Base-by-base conservation (phyloP, 2,113 vertebrate species). In the Cynocephalus volans region DNA sequence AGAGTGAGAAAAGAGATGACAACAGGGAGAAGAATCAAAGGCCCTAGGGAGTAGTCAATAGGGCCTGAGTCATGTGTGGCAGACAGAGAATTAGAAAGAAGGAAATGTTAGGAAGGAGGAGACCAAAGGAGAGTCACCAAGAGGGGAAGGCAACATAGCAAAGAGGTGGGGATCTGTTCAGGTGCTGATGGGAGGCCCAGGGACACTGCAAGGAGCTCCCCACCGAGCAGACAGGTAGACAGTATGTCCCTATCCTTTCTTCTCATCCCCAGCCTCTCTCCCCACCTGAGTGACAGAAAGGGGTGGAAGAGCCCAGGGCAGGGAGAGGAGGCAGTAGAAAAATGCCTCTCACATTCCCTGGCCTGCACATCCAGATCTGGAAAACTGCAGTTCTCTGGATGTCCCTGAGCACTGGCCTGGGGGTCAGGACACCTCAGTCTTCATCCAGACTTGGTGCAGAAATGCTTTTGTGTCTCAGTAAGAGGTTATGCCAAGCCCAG, bases 101-200 rank as follows among this genome's bases (percentile, higher is more conserved):
- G 76, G 23, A 81, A 45, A 23, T 3, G 4, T 82, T 23, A 81
- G 33, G 52, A 62, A 2, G 2, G 45, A 50, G 77, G 50, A 8
- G 45, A 18, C 9, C 41, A 3, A 3, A 88, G 52, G 41, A n/a
- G 28, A 77, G n/a, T 45, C 52, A 13, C 52, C 28, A 31, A 60
- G 62, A 58, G 70, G 6, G 65, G 77, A 88, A 18, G 23, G 33
- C 31, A 19, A 41, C 19, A 11, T 0, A 1, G 45, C 19, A 50
- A 5, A 48, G 64, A 76, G 21, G 58, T 5, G 5, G 13, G 58
- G 12, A 6, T 41, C 19, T 33, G 8, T 45, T 45, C 67, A n/a
- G 54, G 70, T 0, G 19, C 77, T 0, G 0, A 11, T 0, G 5
- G 17, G 54, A 13, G n/a, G 13, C 62, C 67, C 28, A 8, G 31